These are phyloP conservation scores for Stictonetta naevosa DNA, from an alignment of 2,113 vertebrate species.

Conservation along the genomic window DNA sequence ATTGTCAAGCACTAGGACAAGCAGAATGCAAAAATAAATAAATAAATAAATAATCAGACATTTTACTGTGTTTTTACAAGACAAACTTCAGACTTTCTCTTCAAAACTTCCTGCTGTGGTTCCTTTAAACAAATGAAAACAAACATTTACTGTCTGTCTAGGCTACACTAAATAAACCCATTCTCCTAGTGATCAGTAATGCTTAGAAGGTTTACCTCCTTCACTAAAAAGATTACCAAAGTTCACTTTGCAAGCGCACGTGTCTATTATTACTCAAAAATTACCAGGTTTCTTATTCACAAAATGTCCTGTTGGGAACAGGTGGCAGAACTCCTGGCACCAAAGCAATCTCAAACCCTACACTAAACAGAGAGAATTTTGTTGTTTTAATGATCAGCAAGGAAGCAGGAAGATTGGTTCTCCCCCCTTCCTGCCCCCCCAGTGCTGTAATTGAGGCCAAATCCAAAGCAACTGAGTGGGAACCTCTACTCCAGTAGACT, in stretches of 20 bases:
- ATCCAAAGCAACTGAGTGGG: background rate
- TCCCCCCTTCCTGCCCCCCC: too few relatives aligned
- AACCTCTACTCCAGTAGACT: background rate
- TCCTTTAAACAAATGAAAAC: slow-evolving; percentile 36
- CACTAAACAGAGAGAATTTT: slow-evolving; percentile 7
- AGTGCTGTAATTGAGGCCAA: background rate
- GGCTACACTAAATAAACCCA: background rate
- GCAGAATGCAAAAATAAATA: background rate
- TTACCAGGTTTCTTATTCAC: background rate
- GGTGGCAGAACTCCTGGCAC: slow-evolving; percentile 49
- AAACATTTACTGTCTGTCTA: background rate
- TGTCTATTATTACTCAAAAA: slow-evolving; percentile 35
- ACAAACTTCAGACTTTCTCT: background rate
- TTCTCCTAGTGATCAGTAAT: background rate
- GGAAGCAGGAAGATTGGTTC: background rate
- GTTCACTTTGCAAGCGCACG: slow-evolving; percentile 33
- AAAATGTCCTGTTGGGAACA: slow-evolving; percentile 40
- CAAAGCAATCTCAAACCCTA: slow-evolving; percentile 21
- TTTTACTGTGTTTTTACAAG: background rate
- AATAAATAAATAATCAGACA: too few relatives aligned
- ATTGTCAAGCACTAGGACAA: background rate
- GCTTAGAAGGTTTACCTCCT: slow-evolving; percentile 9
- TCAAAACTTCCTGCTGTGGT: background rate
- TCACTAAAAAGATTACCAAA: slow-evolving; percentile 37
- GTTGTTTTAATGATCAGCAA: slow-evolving; percentile 30